Conservation (phyloP, 1,140 invertebrate genomes). For the Leucophenga varia region DNA sequence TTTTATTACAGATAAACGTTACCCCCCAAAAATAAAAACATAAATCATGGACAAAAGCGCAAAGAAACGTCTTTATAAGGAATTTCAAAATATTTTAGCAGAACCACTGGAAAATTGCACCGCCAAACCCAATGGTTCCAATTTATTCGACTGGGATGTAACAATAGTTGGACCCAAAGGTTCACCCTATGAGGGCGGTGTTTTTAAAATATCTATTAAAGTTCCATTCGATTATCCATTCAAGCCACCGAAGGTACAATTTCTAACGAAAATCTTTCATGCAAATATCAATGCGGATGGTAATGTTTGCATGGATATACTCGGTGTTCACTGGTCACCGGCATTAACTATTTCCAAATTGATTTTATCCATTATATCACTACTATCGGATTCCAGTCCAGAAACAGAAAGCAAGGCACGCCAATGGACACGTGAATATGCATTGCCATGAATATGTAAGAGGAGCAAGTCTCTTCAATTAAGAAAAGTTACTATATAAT, state of each 20-base stretch:
- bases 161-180: constrained; percentile 14
- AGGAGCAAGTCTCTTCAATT: too few species aligned
- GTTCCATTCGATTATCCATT: constrained; percentile 23
- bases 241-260: constrained; percentile 69
- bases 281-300: constrained; percentile 13
- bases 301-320: constrained; percentile 11
- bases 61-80: too few species aligned
- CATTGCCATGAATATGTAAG: too few species aligned
- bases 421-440: too few species aligned
- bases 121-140: too few species aligned
- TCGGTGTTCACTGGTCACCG: constrained; percentile 11
- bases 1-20: too few species aligned
- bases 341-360: constrained; percentile 14
- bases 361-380: constrained; percentile 8
- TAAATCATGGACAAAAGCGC: too few species aligned
- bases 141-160: constrained; percentile 13
- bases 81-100: too few species aligned
- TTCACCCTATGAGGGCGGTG: constrained; percentile 12
- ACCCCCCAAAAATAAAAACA: too few species aligned
- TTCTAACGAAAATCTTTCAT: constrained; percentile 74
- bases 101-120: too few species aligned
- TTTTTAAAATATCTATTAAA: constrained; percentile 10
- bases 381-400: constrained; percentile 14
- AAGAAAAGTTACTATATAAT: too few species aligned
- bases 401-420: too few species aligned